These are phyloP conservation scores for Ammodytes marinus DNA, from an alignment of 2,113 vertebrate genomes.

Conservation along the genomic window DNA sequence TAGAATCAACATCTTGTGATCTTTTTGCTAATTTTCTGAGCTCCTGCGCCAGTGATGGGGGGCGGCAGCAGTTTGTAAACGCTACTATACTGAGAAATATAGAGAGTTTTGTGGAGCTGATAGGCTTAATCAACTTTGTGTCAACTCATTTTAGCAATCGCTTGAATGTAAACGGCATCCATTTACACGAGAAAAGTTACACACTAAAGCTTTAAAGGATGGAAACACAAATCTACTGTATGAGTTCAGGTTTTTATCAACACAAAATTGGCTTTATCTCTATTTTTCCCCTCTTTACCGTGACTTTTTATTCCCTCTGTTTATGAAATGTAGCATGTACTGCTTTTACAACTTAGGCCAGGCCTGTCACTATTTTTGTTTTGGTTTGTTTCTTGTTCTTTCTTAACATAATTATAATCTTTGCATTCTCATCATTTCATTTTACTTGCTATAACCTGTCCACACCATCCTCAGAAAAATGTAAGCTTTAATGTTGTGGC, in stretches of 20 bases:
- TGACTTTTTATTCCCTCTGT: constrained; percentile 83
- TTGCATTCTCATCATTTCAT: constrained; percentile 54
- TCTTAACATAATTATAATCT: constrained; percentile 81
- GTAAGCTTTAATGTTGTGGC: constrained; percentile 94
- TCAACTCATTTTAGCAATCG: no score
- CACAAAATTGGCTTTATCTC: constrained; percentile 49
- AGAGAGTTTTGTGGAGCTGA: no score
- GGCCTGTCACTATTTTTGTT: constrained; percentile 65
- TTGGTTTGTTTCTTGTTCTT: constrained; percentile 59
- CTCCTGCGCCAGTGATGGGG: no score
- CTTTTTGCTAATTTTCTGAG: no score
- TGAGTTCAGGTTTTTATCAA: constrained; percentile 58
- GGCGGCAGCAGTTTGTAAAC: no score
- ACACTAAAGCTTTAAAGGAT: constrained; percentile 18
- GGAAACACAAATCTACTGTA: constrained; percentile 56
- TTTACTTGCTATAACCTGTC: constrained; percentile 78
- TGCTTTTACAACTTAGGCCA: constrained; percentile 83
- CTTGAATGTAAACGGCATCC: no score
- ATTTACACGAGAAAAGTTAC: no score
- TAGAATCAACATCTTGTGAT: no score
- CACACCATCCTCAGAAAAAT: constrained; percentile 86
- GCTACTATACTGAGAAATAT: no score
- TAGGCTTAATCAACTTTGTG: no score
- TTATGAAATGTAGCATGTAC: constrained; percentile 84
- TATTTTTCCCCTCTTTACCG: constrained; percentile 45